A percentile compares a stretch with the other conserved stretches of the same genome.
Conservation (phyloP, 2,113 vertebrate genomes). For the Chaetodon auriga region DNA sequence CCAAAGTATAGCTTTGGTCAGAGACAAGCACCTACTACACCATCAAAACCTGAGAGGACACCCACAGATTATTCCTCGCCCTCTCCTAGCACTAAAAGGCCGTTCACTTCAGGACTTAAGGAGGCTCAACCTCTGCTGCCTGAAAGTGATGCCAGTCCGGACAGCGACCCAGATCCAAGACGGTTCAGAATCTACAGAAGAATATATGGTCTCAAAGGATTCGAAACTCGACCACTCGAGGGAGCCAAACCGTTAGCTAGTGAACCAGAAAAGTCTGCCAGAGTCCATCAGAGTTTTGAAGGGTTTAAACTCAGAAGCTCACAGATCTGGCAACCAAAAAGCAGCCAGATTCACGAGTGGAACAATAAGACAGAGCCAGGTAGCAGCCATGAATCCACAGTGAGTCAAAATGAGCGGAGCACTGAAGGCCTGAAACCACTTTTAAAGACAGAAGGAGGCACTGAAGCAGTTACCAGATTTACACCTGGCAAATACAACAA, state of each 20-base stretch:
- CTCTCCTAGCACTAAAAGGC: background rate
- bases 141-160: background rate
- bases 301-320: background rate
- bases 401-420: background rate
- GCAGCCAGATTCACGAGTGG: constrained; percentile 17
- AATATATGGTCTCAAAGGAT: constrained; percentile 27
- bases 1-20: constrained; percentile 67
- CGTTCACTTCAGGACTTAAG: background rate
- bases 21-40: background rate
- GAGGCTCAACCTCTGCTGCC: background rate
- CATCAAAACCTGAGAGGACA: background rate
- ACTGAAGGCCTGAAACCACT: background rate
- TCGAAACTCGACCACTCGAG: constrained; percentile 38
- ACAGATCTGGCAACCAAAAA: constrained; percentile 12
- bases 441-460: background rate
- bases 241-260: constrained; percentile 42
- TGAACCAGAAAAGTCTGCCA: background rate
- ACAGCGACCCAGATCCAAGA: background rate
- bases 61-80: background rate
- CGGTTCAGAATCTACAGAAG: constrained; percentile 4
- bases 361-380: constrained; percentile 12
- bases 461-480: background rate
- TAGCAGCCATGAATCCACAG: background rate
- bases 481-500: background rate
- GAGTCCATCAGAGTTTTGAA: background rate